Conservation (phyloP, 2,888 invertebrate genomes). For the Thecocarcelia acutangulata region DNA sequence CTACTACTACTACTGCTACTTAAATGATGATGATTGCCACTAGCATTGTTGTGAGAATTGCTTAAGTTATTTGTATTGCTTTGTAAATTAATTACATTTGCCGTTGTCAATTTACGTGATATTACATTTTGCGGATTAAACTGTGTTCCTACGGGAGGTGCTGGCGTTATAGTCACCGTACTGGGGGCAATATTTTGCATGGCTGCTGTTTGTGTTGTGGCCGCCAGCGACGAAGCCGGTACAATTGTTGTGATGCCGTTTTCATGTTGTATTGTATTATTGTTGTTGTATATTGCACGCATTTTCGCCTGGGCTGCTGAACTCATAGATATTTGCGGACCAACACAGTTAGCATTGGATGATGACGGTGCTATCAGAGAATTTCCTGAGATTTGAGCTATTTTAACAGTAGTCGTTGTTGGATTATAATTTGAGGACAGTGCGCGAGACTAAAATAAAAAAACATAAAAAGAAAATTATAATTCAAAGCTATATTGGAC, state of each 20-base stretch:
- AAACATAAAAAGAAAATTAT: not conserved
- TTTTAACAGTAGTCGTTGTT: constrained; percentile 71
- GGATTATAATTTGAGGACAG: constrained; percentile 38
- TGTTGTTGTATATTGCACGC: constrained; percentile 78
- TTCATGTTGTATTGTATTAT: constrained; percentile 76
- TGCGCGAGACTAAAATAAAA: constrained; percentile 62
- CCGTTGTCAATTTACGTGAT: constrained; percentile 68
- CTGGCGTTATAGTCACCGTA: constrained; percentile 78
- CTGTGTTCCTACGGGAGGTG: constrained; percentile 72
- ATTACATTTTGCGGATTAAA: constrained; percentile 65
- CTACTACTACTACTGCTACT: constrained; percentile 38
- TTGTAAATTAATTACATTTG: constrained; percentile 67
- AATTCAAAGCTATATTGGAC: no score
- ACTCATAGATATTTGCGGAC: constrained; percentile 50
- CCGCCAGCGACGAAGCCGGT: constrained; percentile 78
- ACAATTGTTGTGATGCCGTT: constrained; percentile 78
- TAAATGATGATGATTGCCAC: constrained; percentile 58
- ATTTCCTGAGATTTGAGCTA: constrained; percentile 70
- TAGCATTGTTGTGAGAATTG: constrained; percentile 59
- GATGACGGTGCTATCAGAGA: constrained; percentile 36
- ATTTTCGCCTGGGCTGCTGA: constrained; percentile 68
- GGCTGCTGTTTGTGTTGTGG: constrained; percentile 76
- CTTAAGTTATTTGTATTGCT: constrained; percentile 62
- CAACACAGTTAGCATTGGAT: constrained; percentile 18
- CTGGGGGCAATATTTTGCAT: constrained; percentile 77